Evolutionary conservation across 2,113 vertebrate genomes (phyloP).

Genomic region (Phaethornis superciliosus): DNA sequence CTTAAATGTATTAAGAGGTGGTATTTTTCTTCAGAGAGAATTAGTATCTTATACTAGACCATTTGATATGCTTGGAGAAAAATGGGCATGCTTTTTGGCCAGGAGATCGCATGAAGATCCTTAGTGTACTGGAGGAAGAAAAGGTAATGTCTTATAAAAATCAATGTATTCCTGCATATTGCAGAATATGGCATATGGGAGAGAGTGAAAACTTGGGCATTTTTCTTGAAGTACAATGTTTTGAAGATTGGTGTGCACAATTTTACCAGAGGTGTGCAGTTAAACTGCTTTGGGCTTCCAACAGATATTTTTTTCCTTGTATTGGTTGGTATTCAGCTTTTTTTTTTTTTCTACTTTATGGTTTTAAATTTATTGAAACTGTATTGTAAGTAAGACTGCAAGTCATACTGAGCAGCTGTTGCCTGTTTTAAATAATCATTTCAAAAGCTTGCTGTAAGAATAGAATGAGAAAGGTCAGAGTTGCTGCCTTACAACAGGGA

Average conservation of each 20-base stretch:
- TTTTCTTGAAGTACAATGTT: background rate
- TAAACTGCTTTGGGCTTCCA: background rate
- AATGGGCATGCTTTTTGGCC: background rate
- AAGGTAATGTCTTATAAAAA: background rate
- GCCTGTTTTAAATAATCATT: background rate
- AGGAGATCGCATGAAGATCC: background rate
- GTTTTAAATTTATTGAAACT: background rate
- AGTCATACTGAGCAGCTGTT: background rate
- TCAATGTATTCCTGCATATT: background rate
- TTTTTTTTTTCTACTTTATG: background rate
- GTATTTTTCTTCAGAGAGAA: background rate
- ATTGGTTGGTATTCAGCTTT: background rate
- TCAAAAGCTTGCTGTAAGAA: background rate
- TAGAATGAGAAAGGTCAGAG: background rate
- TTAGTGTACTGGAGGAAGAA: background rate
- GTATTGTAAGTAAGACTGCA: background rate
- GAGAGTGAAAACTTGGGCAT: background rate
- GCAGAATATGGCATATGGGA: background rate
- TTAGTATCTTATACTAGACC: background rate
- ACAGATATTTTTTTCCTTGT: background rate
- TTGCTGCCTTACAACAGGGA: background rate
- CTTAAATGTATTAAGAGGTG: background rate
- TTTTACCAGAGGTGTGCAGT: background rate
- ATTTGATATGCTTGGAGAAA: background rate
- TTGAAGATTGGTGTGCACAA: fast-evolving